Evolutionary conservation across 2,113 vertebrate genomes (phyloP).

Genomic region (Grammomys dolichurus): DNA sequence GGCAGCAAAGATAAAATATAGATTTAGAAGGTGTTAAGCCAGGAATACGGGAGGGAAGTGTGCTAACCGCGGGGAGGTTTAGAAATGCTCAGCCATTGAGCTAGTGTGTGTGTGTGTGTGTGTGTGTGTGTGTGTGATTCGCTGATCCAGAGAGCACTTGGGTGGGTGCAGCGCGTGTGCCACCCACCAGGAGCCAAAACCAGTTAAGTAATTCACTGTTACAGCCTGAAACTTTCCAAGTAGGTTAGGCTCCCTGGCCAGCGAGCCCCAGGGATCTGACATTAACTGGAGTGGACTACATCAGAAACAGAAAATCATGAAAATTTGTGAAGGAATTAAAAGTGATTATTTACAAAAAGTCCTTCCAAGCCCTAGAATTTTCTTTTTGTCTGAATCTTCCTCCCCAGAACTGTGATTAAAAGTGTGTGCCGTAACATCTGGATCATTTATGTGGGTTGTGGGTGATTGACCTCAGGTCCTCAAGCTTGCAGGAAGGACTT

Average conservation of each 20-base stretch:
- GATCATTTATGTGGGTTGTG: neutral
- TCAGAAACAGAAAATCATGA: conserved; percentile 60
- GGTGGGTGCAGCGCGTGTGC: no score
- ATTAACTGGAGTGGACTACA: conserved; percentile 39
- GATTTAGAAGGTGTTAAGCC: no score
- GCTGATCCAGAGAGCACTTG: no score
- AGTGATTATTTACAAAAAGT: neutral
- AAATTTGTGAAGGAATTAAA: conserved; percentile 9
- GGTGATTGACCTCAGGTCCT: neutral
- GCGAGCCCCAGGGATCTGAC: neutral
- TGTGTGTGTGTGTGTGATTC: no score
- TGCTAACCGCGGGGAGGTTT: no score
- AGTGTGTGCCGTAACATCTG: neutral
- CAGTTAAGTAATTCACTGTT: no score
- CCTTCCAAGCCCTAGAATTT: neutral
- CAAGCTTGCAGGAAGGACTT: neutral
- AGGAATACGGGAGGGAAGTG: no score
- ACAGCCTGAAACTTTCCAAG: neutral
- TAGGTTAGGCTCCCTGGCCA: neutral
- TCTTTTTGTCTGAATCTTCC: neutral
- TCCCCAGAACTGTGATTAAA: neutral
- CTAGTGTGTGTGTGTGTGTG: no score
- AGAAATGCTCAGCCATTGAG: no score
- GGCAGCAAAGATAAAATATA: no score
- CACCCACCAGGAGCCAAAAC: no score